Conservation (phyloP, 2,113 vertebrate species). For the Xenopus tropicalis region UCB_Xtro_10.0 CM004444.2:176316001-176316500, state of each 20-base stretch:
- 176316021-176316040: neutral
- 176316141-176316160: conserved; percentile 10
- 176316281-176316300: neutral
- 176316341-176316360: neutral
- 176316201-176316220: conserved; percentile 23
- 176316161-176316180: neutral
- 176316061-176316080: conserved; percentile 2
- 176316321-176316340: neutral
- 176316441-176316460: neutral
- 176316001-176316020: neutral
- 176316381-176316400: conserved; percentile 16
- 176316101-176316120: neutral
- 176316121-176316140: neutral
- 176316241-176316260: neutral
- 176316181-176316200: conserved; percentile 5
- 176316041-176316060: conserved; percentile 8
- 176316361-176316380: conserved; percentile 5
- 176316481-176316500: neutral
- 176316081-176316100: neutral
- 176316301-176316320: neutral
- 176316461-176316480: neutral
- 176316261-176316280: neutral
- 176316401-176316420: neutral
- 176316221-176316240: neutral
- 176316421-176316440: neutral